Base-by-base conservation (phyloP, 2,797 vertebrate genomes). In the Rhinoraja longicauda region DNA sequence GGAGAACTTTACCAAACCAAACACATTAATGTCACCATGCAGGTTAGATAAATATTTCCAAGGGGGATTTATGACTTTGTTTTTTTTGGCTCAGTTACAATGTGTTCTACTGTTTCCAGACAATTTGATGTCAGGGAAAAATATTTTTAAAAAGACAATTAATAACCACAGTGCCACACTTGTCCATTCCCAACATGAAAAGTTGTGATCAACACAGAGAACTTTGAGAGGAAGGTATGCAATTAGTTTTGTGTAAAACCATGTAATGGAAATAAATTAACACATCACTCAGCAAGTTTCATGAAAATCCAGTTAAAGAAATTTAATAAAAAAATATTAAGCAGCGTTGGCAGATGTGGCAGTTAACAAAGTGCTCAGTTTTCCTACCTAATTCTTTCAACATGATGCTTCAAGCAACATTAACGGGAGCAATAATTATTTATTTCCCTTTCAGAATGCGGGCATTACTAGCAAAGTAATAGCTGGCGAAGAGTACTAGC, bases 221-320 rank as follows among this genome's bases (percentile, higher is more conserved):
- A 73, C 26, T 29, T 45, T 10, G 39, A 72, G 70, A 75, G 70
- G 70, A 92, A 92, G 24, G 70, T 15, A 75, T 53, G 36, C 32
- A 92, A 72, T 75, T 72, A 91, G 39, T 12, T 72, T 53, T 21
- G 24, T 57, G 45, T 12, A 92, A 92, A 53, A 73, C 90, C 39
- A 57, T 29, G 39, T 39, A 5, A 75, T 29, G 70, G 45, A 73
- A 53, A 72, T 45, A 45, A 9, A 91, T 53, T 39, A 53, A 57
- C 82, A 86, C 9, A 5, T 92, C 90, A 92, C 70, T 92, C 90
- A 75, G 72, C 90, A 92, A 12, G 70, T 92, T 91, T 92, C 36
- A 92, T 92, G 90, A 73, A 45, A 92, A 75, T 53, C 36, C 90
- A 92, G 67, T 9, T 36, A 39, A 84, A 84, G 15, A 9, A 57